A percentile compares a stretch with the other conserved stretches of the same genome.
phyloP scores from a whole-genome alignment of 2,113 vertebrate genomes.

The Gobius niger region DNA sequence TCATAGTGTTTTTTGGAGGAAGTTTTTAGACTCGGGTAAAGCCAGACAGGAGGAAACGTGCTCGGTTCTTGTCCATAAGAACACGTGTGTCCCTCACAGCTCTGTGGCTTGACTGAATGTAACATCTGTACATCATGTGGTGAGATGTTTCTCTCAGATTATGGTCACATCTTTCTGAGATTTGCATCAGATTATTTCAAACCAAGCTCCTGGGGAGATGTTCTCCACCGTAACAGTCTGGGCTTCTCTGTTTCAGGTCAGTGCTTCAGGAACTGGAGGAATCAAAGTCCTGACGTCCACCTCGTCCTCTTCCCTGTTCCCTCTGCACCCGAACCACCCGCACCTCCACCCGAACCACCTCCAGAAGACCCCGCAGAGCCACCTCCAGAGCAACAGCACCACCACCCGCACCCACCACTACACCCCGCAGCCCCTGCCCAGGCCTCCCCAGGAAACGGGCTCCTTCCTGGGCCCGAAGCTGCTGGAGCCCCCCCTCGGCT shows the following conservation, averaged over 20 bases:
- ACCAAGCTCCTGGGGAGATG: too few relatives aligned
- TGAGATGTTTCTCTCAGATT: too few relatives aligned
- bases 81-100: too few relatives aligned
- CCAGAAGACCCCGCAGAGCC: slow-evolving; percentile 1
- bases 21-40: too few relatives aligned
- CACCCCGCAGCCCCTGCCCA: slow-evolving; percentile 5
- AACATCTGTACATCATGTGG: too few relatives aligned
- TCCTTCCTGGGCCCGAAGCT: slow-evolving; percentile 66
- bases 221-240: too few relatives aligned
- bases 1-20: too few relatives aligned
- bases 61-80: too few relatives aligned
- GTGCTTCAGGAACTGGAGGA: slow-evolving; percentile 58
- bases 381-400: slow-evolving; percentile 38
- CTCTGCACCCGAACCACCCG: not conserved
- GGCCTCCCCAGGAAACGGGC: slow-evolving; percentile 52
- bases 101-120: too few relatives aligned
- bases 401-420: slow-evolving; percentile 41
- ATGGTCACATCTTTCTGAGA: too few relatives aligned
- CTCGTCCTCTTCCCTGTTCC: slow-evolving; percentile 46
- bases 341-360: slow-evolving; percentile 25
- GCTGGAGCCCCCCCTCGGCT: slow-evolving; percentile 38
- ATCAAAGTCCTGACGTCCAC: slow-evolving; percentile 71
- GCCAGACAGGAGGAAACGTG: too few relatives aligned
- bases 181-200: too few relatives aligned
- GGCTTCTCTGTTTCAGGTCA: slow-evolving; percentile 23